A percentile compares a stretch with the other conserved stretches of the same genome.
phyloP scores from a whole-genome alignment of 2,888 invertebrate genomes.

The Callimorpha dominula region DNA sequence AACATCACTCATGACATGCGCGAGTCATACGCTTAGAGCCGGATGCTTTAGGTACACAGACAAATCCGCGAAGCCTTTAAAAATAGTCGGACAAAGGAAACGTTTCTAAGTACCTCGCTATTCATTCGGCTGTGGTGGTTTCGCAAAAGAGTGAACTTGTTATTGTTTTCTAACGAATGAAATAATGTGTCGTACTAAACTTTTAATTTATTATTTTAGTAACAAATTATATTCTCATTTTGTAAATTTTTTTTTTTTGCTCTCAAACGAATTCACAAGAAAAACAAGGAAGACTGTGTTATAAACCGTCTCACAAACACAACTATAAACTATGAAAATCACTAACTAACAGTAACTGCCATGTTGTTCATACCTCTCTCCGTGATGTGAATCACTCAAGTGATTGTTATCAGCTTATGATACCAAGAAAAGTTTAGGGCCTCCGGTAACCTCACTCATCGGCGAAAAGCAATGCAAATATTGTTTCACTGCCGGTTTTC shows the following conservation, averaged over 20 bases:
- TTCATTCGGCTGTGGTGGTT: not conserved
- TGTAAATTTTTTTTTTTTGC: not conserved
- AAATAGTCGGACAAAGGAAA: constrained; percentile 11
- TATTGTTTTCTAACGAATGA: not conserved
- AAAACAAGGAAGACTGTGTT: too few relatives aligned
- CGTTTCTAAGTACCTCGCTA: constrained; percentile 4
- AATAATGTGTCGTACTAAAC: not conserved
- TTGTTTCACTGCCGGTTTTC: too few relatives aligned
- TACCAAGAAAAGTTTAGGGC: too few relatives aligned
- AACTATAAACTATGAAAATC: too few relatives aligned
- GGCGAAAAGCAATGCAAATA: too few relatives aligned
- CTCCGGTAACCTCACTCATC: too few relatives aligned
- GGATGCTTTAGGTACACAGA: constrained; percentile 18
- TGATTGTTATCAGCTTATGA: too few relatives aligned
- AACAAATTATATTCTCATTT: not conserved
- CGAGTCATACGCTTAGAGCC: constrained; percentile 32
- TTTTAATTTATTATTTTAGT: not conserved
- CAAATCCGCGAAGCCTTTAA: constrained; percentile 23
- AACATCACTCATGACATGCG: constrained; percentile 51
- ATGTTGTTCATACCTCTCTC: too few relatives aligned
- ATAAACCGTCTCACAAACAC: too few relatives aligned
- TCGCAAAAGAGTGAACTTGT: not conserved
- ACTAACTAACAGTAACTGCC: too few relatives aligned
- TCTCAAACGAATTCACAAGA: too few relatives aligned
- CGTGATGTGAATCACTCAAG: too few relatives aligned